phyloP scores from a whole-genome alignment of 1,140 invertebrate genomes.

The Leptinotarsa texana region DNA sequence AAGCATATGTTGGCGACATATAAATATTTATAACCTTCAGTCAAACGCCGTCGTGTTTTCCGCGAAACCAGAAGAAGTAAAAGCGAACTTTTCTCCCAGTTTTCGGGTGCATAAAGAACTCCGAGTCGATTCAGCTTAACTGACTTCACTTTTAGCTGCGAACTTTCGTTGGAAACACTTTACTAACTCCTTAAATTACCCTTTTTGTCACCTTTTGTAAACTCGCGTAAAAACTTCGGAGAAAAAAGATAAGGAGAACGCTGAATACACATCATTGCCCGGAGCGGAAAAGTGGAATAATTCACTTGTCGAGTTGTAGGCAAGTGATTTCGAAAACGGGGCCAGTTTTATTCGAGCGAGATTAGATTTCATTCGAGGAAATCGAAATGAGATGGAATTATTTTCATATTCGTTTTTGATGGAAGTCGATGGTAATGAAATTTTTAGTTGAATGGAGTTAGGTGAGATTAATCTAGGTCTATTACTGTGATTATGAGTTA shows the following conservation, averaged over 20 bases:
- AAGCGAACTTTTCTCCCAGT: neutral
- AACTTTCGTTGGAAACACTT: slow-evolving; percentile 10
- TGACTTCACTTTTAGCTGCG: neutral
- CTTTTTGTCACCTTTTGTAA: slow-evolving; percentile 7
- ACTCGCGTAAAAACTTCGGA: neutral
- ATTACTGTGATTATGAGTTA: too few relatives aligned
- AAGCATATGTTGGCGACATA: too few relatives aligned
- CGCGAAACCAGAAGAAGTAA: neutral
- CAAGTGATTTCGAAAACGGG: too few relatives aligned
- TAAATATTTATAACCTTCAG: too few relatives aligned
- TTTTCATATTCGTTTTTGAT: too few relatives aligned
- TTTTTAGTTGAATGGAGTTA: too few relatives aligned
- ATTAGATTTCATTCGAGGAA: too few relatives aligned
- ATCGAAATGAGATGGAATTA: too few relatives aligned
- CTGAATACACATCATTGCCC: neutral
- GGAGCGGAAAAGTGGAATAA: slow-evolving; percentile 6
- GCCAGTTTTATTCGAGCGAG: too few relatives aligned
- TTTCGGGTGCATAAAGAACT: slow-evolving; percentile 1
- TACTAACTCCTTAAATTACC: slow-evolving; percentile 2
- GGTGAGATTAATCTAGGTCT: too few relatives aligned
- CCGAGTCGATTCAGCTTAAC: neutral
- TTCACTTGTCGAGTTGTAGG: neutral
- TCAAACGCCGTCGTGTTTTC: neutral
- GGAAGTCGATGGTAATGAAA: too few relatives aligned
- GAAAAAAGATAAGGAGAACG: neutral